phyloP scores from a whole-genome alignment of 2,797 vertebrate genomes.

The Diceros bicornis region DNA sequence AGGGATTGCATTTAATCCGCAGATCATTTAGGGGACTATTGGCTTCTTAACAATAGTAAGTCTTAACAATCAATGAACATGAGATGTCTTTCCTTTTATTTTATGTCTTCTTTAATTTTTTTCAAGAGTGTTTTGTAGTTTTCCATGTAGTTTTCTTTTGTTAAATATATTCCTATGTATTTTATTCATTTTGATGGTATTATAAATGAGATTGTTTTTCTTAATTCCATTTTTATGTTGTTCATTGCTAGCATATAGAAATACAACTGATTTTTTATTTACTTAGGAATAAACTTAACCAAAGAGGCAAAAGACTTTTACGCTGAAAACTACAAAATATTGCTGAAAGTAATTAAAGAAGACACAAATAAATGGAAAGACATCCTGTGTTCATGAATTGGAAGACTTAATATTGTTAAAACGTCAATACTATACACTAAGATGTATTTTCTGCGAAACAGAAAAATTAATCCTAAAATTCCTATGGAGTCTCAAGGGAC shows the following conservation, averaged over 20 bases:
- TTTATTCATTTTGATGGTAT: constrained; percentile 26
- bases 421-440: neutral
- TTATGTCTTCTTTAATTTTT: constrained; percentile 5
- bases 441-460: neutral
- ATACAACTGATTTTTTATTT: neutral
- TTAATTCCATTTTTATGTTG: constrained; percentile 29
- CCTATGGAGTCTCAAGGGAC: neutral
- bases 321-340: neutral
- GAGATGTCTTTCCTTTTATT: constrained; percentile 20
- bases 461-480: neutral
- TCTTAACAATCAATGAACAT: neutral
- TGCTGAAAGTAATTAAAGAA: neutral
- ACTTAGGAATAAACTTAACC: neutral
- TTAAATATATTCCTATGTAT: constrained; percentile 1
- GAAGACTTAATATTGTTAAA: neutral
- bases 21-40: neutral
- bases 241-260: neutral
- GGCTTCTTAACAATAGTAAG: neutral
- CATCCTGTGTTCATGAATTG: neutral
- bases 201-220: neutral
- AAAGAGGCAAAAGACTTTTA: neutral
- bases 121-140: neutral
- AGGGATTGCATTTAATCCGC: neutral
- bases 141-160: neutral
- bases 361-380: neutral